Conservation (phyloP, 2,888 invertebrate genomes). For the Drosophila multiciliata region DNA sequence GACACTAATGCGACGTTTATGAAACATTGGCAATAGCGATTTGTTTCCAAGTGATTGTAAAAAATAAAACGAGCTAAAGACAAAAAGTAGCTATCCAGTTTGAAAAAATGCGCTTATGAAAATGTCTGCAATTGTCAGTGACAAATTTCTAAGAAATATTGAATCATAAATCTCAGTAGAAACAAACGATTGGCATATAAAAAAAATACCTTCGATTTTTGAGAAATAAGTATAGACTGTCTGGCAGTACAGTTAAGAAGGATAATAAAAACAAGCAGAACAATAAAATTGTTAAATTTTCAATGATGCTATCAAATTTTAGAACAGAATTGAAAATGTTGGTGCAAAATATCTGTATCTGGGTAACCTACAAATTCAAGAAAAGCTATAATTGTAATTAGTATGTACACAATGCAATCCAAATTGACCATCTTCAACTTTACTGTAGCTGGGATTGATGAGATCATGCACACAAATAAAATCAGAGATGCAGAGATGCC, state of each 20-base stretch:
- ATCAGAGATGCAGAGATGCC: neutral
- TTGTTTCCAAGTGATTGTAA: slow-evolving; percentile 40
- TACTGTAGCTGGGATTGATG: neutral
- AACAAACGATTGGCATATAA: slow-evolving; percentile 5
- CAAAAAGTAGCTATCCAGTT: slow-evolving; percentile 32
- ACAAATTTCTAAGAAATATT: slow-evolving; percentile 56
- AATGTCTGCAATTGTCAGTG: slow-evolving; percentile 62
- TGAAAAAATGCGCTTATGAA: slow-evolving; percentile 42
- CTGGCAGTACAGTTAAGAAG: neutral
- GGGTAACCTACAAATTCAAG: too few species aligned
- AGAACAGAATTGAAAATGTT: neutral
- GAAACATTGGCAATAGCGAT: slow-evolving; percentile 62
- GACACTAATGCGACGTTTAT: slow-evolving; percentile 80
- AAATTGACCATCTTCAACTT: neutral
- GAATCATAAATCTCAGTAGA: slow-evolving; percentile 70
- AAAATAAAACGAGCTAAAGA: neutral
- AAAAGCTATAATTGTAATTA: neutral
- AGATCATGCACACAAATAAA: slow-evolving; percentile 3
- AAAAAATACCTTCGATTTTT: slow-evolving; percentile 3
- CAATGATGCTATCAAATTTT: neutral
- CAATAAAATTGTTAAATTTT: neutral
- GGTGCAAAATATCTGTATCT: too few species aligned
- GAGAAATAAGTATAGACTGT: neutral
- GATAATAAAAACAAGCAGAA: neutral
- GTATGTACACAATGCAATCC: neutral